Base-by-base conservation (phyloP, 2,113 vertebrate species). In the Jaculus jaculus region DNA sequence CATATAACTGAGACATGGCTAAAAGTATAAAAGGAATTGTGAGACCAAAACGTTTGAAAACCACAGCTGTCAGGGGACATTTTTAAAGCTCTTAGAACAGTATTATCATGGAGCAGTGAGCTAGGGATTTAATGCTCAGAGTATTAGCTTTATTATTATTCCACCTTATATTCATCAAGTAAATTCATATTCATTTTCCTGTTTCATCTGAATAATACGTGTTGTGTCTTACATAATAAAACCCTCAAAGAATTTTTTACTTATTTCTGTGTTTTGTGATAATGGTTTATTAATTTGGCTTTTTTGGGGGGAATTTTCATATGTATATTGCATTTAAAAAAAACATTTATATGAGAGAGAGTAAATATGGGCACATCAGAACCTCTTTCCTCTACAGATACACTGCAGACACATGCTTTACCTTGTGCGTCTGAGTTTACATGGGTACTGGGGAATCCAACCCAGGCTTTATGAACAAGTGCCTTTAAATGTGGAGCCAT, bases 61-160 rank as follows among this genome's bases (percentile, higher is more conserved):
- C 13, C 32, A 18, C 26, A 89, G 2, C 78, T 85, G 47, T 77
- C 20, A 65, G 16, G 77, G 69, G 54, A 42, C 42, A 69, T 83
- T 96, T 87, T 80, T 72, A 87, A 90, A 94, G 17, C 61, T 92
- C 30, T 87, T 75, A 65, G n/a, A 88, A 72, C 9, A 72, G 10
- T 73, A 61, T 73, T 86, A 73, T 24, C 28, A 54, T n/a, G 72
- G n/a, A 74, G 77, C 32, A 83, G 51, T 66, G 75, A 72, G 13
- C 8, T 77, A 68, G n/a, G 66, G 32, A 79, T 79, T 87, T 74
- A 73, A 83, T 83, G 37, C 66, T 84, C 60, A 24, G n/a, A 90
- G 71, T 51, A 75, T 87, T 95, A 92, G 24, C 37, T 82, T 21
- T 86, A 73, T 26, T 84, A 58, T 60, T 82, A 58, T 87, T 84